Percentiles rank a stretch among this genome's conserved stretches.
phyloP scores from a whole-genome alignment of 2,113 vertebrate species.

The Phylloscopus trochiloides region DNA sequence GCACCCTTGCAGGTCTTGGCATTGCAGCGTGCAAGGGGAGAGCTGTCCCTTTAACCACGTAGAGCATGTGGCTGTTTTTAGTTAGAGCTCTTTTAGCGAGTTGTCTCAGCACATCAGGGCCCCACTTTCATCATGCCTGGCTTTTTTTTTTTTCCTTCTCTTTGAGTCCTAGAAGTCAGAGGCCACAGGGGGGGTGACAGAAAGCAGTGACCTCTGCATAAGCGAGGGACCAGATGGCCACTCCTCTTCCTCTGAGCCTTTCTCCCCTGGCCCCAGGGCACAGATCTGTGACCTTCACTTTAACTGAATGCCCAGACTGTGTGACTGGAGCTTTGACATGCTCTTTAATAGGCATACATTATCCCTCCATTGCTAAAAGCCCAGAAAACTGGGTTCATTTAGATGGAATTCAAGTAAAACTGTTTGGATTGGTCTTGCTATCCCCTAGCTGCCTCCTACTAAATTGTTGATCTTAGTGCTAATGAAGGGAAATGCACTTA shows the following conservation, averaged over 20 bases:
- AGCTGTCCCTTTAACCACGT: constrained; percentile 17
- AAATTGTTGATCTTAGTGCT: constrained; percentile 50
- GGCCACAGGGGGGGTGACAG: constrained; percentile 77
- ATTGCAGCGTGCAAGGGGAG: background rate
- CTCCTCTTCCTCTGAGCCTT: constrained; percentile 74
- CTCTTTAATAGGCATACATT: constrained; percentile 59
- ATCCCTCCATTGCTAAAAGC: constrained; percentile 30
- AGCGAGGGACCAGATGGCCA: constrained; percentile 84
- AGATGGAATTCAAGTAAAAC: constrained; percentile 59
- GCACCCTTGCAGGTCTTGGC: background rate
- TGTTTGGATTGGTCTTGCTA: constrained; percentile 56
- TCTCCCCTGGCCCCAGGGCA: constrained; percentile 78
- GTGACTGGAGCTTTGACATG: constrained; percentile 61
- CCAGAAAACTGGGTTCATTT: constrained; percentile 45
- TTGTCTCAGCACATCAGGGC: constrained; percentile 57
- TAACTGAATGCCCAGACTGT: constrained; percentile 60
- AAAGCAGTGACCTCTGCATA: constrained; percentile 85
- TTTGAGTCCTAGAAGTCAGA: constrained; percentile 82
- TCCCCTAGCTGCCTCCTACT: constrained; percentile 28
- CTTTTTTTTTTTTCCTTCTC: constrained; percentile 6
- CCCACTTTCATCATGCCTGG: constrained; percentile 63
- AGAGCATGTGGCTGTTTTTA: constrained; percentile 11
- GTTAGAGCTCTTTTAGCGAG: constrained; percentile 40
- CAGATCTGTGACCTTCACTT: constrained; percentile 63
- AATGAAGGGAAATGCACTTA: constrained; percentile 38